Evolutionary conservation across 2,888 invertebrate genomes (phyloP), one percentile per base, ranked within the genome.

Genomic region (Trachelus troglodyta): DNA sequence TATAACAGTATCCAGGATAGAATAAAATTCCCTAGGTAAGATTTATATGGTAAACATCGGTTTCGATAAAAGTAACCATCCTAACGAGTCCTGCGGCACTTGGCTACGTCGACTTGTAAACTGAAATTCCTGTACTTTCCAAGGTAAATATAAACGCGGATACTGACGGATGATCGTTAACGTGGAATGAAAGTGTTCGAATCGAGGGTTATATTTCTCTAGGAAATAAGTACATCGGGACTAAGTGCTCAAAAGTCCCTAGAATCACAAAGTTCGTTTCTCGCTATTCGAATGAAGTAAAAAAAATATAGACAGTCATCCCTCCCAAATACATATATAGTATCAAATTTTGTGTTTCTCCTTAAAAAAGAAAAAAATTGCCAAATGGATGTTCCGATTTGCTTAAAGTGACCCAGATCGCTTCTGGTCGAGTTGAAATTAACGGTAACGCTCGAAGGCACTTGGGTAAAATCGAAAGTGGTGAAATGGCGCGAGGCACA

Each of bases 401-500:
- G 79, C 76, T 77, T 73, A 69, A 69, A 75, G 34, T 82, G 86
- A 83, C 86, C 85, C 74, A 86, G 84, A 85, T 86, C 80, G 80
- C 69, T 75, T 82, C 77, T 79, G 79, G 71, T 34, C 35, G 74
- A 34, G 77, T 77, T 81, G 81, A 86, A 85, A 84, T 85, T 82
- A 84, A 84, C 83, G 83, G 81, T 84, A 85, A 83, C 80, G 79
- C 76, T 34, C 23, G 12, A 74, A 81, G 75, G 37, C 77, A 77
- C 79, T 79, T 79, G 73, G 78, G 79, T 87, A 86, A 87, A 87
- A 87, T 86, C 85, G 87, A 87, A 87, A 87, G 87, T 87, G 86
- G 83, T 81, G 82, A 86, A 85, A 85, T 85, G 81, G 81, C 81
- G 75, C 76, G 79, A n/a, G 34, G 77, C 56, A 31, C 75, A 40